Percentiles rank a stretch among this genome's conserved stretches.
Conservation (phyloP, 2,888 invertebrate genomes). For the Gnatocerus cornutus region DNA sequence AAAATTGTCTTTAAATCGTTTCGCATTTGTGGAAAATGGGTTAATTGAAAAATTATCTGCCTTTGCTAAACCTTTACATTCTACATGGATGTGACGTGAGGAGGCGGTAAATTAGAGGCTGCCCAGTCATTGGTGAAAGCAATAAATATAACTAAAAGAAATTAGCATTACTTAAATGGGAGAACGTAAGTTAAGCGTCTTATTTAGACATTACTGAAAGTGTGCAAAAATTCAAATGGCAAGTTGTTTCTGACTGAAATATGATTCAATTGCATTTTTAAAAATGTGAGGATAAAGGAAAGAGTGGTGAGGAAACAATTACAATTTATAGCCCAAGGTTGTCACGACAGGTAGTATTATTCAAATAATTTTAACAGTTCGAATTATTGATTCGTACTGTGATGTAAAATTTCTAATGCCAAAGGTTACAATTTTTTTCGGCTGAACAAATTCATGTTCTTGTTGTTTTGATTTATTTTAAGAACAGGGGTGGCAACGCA, state of each 20-base stretch:
- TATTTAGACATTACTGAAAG: constrained; percentile 3
- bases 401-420: not conserved
- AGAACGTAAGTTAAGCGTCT: not conserved
- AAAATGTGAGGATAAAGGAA: constrained; percentile 41
- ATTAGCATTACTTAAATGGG: constrained; percentile 3
- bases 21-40: constrained; percentile 25
- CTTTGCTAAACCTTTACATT: constrained; percentile 24
- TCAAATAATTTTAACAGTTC: constrained; percentile 48
- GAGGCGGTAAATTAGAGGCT: constrained; percentile 34
- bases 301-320: constrained; percentile 49
- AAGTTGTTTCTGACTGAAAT: constrained; percentile 46
- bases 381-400: constrained; percentile 22
- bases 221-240: constrained; percentile 34
- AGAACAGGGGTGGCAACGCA: constrained; percentile 41
- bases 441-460: not conserved
- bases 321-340: constrained; percentile 52
- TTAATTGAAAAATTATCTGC: constrained; percentile 38
- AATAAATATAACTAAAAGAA: constrained; percentile 10
- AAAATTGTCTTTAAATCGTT: constrained; percentile 17
- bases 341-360: constrained; percentile 50
- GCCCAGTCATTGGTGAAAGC: constrained; percentile 39
- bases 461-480: constrained; percentile 36
- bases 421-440: not conserved
- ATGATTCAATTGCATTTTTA: constrained; percentile 31
- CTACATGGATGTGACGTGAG: constrained; percentile 34